These are phyloP conservation scores for Stenolophus ochropezus DNA, from an alignment of 2,888 invertebrate genomes.

Conservation along the genomic window DNA sequence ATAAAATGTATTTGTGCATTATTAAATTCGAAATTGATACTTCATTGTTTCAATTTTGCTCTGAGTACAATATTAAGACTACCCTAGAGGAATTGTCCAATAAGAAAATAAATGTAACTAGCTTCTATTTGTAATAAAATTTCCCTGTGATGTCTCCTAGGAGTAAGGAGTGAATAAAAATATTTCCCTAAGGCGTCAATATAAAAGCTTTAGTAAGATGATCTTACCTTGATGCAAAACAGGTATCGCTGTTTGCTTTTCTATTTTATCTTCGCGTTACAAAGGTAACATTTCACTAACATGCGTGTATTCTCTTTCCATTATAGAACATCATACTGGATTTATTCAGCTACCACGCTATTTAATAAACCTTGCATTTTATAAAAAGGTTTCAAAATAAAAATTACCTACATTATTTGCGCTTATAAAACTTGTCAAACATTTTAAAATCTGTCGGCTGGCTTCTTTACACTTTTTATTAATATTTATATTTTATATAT, in stretches of 20 bases:
- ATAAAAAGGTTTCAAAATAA: too few species aligned
- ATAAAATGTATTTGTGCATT: too few species aligned
- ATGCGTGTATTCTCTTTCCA: neutral
- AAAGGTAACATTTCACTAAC: slow-evolving; percentile 1
- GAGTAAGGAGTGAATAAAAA: slow-evolving; percentile 5
- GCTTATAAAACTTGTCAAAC: too few species aligned
- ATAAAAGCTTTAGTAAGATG: slow-evolving; percentile 24
- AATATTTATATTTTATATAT: too few species aligned
- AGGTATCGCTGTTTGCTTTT: slow-evolving; percentile 7
- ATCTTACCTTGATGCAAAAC: slow-evolving; percentile 20
- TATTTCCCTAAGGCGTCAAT: slow-evolving; percentile 13
- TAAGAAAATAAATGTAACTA: neutral
- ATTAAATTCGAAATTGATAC: too few species aligned
- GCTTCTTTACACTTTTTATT: too few species aligned
- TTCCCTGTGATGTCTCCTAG: neutral
- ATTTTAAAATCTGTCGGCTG: too few species aligned
- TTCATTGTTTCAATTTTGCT: neutral
- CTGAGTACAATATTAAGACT: neutral
- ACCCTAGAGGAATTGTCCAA: neutral
- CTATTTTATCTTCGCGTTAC: neutral
- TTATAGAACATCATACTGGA: neutral
- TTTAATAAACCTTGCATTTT: too few species aligned
- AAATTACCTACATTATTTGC: too few species aligned
- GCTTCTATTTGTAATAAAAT: slow-evolving; percentile 1
- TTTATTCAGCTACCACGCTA: too few species aligned